phyloP scores from a whole-genome alignment of 1,140 invertebrate species.

The Drosophila prosaltans region DNA sequence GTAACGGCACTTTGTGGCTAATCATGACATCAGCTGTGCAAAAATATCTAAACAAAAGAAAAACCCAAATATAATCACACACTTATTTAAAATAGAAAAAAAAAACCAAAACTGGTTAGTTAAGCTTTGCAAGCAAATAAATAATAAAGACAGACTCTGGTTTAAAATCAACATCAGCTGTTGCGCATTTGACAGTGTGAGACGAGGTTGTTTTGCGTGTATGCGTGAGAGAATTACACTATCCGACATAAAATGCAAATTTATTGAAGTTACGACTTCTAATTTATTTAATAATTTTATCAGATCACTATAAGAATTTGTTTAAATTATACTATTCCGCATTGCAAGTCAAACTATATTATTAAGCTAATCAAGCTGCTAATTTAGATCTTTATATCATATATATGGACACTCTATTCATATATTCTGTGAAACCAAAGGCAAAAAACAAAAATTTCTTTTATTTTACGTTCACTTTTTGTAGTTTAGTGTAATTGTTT shows the following conservation, averaged over 20 bases:
- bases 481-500: conserved; percentile 34
- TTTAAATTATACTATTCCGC: no score
- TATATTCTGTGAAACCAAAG: background rate
- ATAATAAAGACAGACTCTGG: conserved; percentile 26
- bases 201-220: conserved; percentile 7
- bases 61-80: conserved; percentile 24
- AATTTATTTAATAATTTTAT: no score
- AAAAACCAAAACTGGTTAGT: conserved; percentile 60
- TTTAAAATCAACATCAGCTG: conserved; percentile 59
- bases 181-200: conserved; percentile 52
- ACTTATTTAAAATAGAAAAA: conserved; percentile 28
- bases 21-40: conserved; percentile 69
- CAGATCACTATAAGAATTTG: no score
- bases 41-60: conserved; percentile 51
- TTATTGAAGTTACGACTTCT: background rate
- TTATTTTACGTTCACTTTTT: background rate
- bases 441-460: conserved; percentile 3
- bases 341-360: no score
- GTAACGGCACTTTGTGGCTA: conserved; percentile 19
- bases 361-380: background rate
- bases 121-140: conserved; percentile 29
- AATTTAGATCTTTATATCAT: no score
- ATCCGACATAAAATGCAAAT: conserved; percentile 9
- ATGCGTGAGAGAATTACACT: conserved; percentile 37
- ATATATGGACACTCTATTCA: no score